These are phyloP conservation scores for Sarcophaga bullata DNA, from an alignment of 1,140 invertebrate species.

Conservation along the genomic window DNA sequence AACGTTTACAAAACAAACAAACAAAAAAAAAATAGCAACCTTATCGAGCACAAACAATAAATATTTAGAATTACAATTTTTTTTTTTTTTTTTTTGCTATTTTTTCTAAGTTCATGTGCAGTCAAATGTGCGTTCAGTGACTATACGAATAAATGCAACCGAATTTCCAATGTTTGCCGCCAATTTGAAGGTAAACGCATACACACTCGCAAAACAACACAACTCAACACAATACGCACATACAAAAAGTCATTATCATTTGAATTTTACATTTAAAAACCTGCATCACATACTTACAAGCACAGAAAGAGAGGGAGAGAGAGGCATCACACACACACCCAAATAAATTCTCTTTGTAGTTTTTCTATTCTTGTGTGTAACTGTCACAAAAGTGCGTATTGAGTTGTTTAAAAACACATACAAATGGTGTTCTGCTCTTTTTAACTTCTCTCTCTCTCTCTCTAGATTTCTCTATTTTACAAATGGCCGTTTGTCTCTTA, in stretches of 20 bases:
- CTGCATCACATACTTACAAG: no score
- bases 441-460: background rate
- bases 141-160: background rate
- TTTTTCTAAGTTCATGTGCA: slow-evolving; percentile 39
- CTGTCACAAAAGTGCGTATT: slow-evolving; percentile 14
- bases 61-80: background rate
- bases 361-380: background rate
- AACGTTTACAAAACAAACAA: no score
- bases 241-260: background rate
- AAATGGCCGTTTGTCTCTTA: no score
- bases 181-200: slow-evolving; percentile 29
- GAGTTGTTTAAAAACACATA: background rate
- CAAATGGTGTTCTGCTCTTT: background rate
- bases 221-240: background rate
- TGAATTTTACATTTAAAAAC: background rate
- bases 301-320: no score
- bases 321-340: no score
- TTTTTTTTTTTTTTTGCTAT: background rate
- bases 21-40: background rate
- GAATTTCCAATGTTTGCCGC: slow-evolving; percentile 25
- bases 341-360: no score
- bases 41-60: background rate
- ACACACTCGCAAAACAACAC: background rate
- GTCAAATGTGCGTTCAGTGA: slow-evolving; percentile 40
- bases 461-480: background rate